Conservation (phyloP, 2,888 invertebrate species). For the Celastrina argiolus region DNA sequence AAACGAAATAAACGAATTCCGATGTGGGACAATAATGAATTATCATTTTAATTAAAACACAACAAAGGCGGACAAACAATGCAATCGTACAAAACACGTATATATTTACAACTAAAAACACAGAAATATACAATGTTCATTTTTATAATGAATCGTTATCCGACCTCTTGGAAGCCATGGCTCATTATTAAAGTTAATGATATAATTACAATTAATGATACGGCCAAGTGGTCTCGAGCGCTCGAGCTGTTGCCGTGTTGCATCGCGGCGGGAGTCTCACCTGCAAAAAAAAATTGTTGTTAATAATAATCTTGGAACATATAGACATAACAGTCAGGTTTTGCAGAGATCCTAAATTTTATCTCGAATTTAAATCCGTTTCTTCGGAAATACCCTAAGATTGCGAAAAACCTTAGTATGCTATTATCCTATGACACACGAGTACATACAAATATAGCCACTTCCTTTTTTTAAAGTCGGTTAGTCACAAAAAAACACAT, state of each 20-base stretch:
- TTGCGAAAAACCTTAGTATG: too few species aligned
- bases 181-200: constrained; percentile 42
- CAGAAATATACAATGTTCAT: constrained; percentile 14
- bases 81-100: constrained; percentile 4
- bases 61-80: constrained; percentile 2
- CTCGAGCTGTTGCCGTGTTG: constrained; percentile 81
- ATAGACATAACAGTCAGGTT: too few species aligned
- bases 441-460: too few species aligned
- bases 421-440: too few species aligned
- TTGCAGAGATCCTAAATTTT: too few species aligned
- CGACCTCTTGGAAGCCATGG: constrained; percentile 48
- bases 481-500: too few species aligned
- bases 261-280: constrained; percentile 86
- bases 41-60: background rate
- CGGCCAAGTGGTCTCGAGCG: constrained; percentile 39
- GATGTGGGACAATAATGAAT: background rate
- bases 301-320: too few species aligned
- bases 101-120: constrained; percentile 21
- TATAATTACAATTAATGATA: constrained; percentile 41
- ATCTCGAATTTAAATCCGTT: too few species aligned
- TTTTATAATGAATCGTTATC: constrained; percentile 45
- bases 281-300: constrained; percentile 55
- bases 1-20: background rate
- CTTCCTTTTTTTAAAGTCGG: too few species aligned
- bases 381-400: too few species aligned